Conservation (phyloP, 1,140 invertebrate genomes). For the Drosophila arizonae region DNA sequence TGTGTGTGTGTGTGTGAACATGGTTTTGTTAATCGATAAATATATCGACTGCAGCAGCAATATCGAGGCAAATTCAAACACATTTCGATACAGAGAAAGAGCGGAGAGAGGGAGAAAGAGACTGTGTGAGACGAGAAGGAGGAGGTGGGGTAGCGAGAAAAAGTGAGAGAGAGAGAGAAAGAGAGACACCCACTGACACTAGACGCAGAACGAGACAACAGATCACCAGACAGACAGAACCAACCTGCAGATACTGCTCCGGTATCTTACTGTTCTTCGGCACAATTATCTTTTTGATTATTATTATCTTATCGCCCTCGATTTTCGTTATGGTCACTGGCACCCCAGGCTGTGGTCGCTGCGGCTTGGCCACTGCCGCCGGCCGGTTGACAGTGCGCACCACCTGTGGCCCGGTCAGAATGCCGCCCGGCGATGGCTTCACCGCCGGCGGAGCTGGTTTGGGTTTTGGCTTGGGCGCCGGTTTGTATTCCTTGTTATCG, state of each 20-base stretch:
- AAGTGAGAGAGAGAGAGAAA: neutral
- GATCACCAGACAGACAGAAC: conserved; percentile 54
- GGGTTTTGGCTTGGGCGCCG: conserved; percentile 65
- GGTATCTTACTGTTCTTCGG: conserved; percentile 82
- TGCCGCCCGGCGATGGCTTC: conserved; percentile 69
- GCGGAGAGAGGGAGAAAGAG: neutral
- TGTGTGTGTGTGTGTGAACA: conserved; percentile 12
- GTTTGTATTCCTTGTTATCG: conserved; percentile 69
- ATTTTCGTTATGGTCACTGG: conserved; percentile 81
- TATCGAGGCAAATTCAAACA: conserved; percentile 25
- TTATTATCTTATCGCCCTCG: conserved; percentile 82
- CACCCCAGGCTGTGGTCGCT: conserved; percentile 63
- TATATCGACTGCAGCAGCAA: conserved; percentile 30
- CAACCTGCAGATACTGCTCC: conserved; percentile 82
- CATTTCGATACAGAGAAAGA: conserved; percentile 14
- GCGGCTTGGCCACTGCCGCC: conserved; percentile 47
- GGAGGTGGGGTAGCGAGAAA: neutral
- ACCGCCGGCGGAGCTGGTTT: conserved; percentile 62
- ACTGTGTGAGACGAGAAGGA: neutral
- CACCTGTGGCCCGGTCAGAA: conserved; percentile 70
- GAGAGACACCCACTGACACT: conserved; percentile 35
- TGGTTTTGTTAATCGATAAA: conserved; percentile 5
- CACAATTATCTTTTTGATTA: conserved; percentile 80
- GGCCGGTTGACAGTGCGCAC: conserved; percentile 40
- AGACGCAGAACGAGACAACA: conserved; percentile 44